Base-by-base conservation (phyloP, 2,888 invertebrate genomes). In the Vandiemenella viatica region DNA sequence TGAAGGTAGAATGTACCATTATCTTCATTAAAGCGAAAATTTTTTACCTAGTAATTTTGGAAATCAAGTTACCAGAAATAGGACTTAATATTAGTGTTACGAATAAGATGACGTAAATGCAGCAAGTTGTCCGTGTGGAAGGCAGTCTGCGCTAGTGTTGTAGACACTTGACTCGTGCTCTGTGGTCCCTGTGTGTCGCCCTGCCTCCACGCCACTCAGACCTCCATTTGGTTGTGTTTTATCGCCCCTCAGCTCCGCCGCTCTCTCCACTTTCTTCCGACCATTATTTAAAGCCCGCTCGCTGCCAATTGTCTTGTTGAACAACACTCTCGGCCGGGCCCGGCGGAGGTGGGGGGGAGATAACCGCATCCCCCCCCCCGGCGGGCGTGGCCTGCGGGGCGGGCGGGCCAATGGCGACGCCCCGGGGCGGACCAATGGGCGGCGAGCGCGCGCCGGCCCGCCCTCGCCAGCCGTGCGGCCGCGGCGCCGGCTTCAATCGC, bases 381-480 rank as follows among this genome's bases (percentile, higher is more conserved):
- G 32, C 10, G 32, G 32, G 32, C 32, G 32, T 32, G 32, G 32
- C 32, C 32, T 32, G 5, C n/a, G 32, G n/a, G 32, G n/a, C 32
- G 32, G n/a, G n/a, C n/a, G 13, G 32, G 32, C 32, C 32, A 32
- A 32, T 32, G 21, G 21, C 47, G 43, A 45, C 41, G 52, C 46
- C 43, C 42, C 43, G 19, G 37, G 6, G 22, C 23, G 41, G 16
- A 37, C 43, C 50, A n/a, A n/a, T n/a, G 49, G 53, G 53, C 51
- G 53, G 53, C 51, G 50, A 51, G 49, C 49, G 16, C 42, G 43
- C 38, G 32, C 32, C 43, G 23, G 43, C 53, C 53, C 42, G 45
- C 44, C 46, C 49, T 45, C 44, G 53, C 51, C 53, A 50, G 46
- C 32, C 53, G 50, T 50, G 44, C 53, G 44, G 46, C 50, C 68